Evolutionary conservation across 2,797 vertebrate genomes (phyloP).

Genomic region (Kryptolebias ocellatus): DNA sequence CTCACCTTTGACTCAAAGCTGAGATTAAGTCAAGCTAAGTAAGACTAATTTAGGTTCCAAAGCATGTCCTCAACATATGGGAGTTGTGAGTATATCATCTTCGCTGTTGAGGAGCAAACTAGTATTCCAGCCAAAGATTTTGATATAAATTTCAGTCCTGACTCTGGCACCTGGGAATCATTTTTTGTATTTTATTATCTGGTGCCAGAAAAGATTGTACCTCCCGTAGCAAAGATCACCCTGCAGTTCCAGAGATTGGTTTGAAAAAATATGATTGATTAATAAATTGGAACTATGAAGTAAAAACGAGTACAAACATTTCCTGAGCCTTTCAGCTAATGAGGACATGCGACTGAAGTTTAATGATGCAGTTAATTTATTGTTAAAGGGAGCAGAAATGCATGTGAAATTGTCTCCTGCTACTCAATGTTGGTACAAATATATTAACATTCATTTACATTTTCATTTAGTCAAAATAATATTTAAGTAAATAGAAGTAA

Average conservation of each 20-base stretch:
- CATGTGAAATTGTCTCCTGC: slow-evolving; percentile 8
- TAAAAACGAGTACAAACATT: background rate
- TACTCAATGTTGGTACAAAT: no score
- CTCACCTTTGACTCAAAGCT: slow-evolving; percentile 36
- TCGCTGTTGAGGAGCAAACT: slow-evolving; percentile 25
- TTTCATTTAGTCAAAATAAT: no score
- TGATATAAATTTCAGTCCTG: no score
- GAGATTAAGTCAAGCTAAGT: slow-evolving; percentile 39
- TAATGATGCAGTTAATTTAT: background rate
- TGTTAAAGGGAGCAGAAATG: background rate
- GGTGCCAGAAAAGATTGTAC: no score
- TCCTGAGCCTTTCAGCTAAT: background rate
- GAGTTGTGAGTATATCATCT: slow-evolving; percentile 17
- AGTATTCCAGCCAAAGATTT: background rate
- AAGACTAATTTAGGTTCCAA: slow-evolving; percentile 17
- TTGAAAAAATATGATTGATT: no score
- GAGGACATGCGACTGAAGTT: background rate
- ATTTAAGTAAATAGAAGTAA: no score
- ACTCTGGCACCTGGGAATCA: no score
- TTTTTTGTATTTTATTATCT: no score
- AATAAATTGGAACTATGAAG: no score
- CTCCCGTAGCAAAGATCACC: no score
- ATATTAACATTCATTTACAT: no score
- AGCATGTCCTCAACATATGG: slow-evolving; percentile 48
- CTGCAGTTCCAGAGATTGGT: no score